These are phyloP conservation scores for Cylas formicarius DNA, from an alignment of 1,140 invertebrate genomes.

Conservation along the genomic window DNA sequence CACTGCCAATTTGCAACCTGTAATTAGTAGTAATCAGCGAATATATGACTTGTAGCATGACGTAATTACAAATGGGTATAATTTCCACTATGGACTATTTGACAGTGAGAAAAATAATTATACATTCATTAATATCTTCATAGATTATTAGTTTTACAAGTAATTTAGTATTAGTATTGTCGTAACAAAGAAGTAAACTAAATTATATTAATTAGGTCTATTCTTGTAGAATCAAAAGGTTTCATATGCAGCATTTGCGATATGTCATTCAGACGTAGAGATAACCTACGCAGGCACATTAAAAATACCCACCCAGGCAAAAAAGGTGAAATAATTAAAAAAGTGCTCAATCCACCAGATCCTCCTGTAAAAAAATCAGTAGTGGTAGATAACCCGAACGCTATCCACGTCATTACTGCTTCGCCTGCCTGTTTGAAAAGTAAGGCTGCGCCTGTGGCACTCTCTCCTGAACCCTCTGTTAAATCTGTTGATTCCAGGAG, in stretches of 20 bases:
- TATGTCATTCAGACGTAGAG: conserved; percentile 52
- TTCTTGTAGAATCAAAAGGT: conserved; percentile 46
- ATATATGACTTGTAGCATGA: too few relatives aligned
- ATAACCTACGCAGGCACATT: conserved; percentile 57
- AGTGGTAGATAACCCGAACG: conserved; percentile 37
- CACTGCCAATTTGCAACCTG: too few relatives aligned
- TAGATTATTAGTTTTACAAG: too few relatives aligned
- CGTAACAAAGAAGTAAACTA: too few relatives aligned
- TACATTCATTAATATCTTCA: too few relatives aligned
- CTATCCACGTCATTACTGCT: conserved; percentile 39
- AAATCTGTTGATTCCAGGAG: conserved; percentile 27
- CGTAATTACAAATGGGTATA: too few relatives aligned
- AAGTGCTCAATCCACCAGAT: conserved; percentile 12
- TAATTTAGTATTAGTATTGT: too few relatives aligned
- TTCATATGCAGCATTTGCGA: conserved; percentile 54
- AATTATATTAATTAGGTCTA: too few relatives aligned
- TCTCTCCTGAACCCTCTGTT: conserved; percentile 14
- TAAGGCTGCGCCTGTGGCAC: conserved; percentile 14
- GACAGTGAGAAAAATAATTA: too few relatives aligned
- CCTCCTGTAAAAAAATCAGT: conserved; percentile 9
- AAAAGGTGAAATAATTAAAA: conserved; percentile 28
- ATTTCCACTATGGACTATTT: too few relatives aligned
- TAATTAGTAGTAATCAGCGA: too few relatives aligned
- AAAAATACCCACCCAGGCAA: conserved; percentile 54
- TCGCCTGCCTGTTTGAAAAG: conserved; percentile 22